Base-by-base conservation (phyloP, 2,888 invertebrate genomes). In the Agonopterix subpropinquella region DNA sequence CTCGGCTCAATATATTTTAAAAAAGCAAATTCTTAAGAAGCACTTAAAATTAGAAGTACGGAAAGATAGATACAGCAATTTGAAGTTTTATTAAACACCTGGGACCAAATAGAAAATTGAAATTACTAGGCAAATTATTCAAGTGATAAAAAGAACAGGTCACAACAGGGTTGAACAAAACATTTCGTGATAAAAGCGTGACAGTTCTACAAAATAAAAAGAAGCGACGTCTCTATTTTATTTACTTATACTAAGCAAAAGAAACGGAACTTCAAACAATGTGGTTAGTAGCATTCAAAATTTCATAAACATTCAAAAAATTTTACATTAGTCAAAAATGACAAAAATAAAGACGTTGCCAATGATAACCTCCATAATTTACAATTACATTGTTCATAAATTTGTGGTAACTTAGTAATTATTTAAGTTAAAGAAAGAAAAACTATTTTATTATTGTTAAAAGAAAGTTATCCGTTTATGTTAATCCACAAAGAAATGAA, bases 81-180 rank as follows among this genome's bases (percentile, higher is more conserved):
- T 73, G 70, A 72, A 77, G 84, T 81, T 71, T 81, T 77, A 78
- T 83, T 84, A 83, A 87, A 87, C 85, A 65, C 85, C 84, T 80
- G 85, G 75, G 81, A 82, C 80, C 81, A 65, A 56, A 59, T 54
- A 56, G 58, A 58, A 51, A 50, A 59, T 54, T 57, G 58, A 58
- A 51, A 50, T 58, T 57, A 60, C 45, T 56, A 50, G 58, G 61
- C 55, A 62, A 62, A 63, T 48, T 28, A 67, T 39, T n/a, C 39
- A 42, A 42, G 8, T 42, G 59, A 43, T 36, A 52, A 50, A 49
- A 45, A 51, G 42, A 45, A 46, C 47, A 47, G 77, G 84, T 82
- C 81, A 62, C 77, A 58, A 64, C 81, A 85, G 85, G 83, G 77
- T 86, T 87, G 83, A 82, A 84, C 67, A 84, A 86, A 85, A 86